Percentiles rank a stretch among this genome's conserved stretches.
Conservation (phyloP, 2,113 vertebrate genomes). For the Alligator sinensis region DNA sequence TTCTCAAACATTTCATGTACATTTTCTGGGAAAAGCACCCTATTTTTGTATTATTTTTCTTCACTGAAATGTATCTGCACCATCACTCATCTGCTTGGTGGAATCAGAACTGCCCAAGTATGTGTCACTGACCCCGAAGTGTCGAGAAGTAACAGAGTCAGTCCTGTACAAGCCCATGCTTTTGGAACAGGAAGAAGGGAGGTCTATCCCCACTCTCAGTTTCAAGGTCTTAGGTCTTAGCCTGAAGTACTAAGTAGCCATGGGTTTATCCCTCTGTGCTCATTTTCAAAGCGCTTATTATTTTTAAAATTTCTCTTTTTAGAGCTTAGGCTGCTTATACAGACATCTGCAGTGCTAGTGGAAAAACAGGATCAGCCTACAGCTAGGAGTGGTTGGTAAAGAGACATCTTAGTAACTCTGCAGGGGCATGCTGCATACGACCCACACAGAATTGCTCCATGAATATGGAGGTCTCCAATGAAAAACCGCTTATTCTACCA, state of each 20-base stretch:
- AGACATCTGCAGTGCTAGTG: neutral
- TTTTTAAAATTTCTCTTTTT: conserved; percentile 1
- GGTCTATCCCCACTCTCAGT: neutral
- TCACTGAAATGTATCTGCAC: neutral
- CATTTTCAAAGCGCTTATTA: neutral
- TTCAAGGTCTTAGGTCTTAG: neutral
- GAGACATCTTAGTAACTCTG: neutral
- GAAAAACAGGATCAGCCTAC: conserved; percentile 6
- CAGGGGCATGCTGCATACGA: neutral
- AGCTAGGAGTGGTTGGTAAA: neutral
- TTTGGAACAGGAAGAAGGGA: neutral
- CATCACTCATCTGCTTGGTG: neutral
- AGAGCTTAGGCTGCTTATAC: neutral
- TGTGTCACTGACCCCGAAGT: neutral
- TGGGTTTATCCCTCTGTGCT: neutral
- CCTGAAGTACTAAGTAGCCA: neutral
- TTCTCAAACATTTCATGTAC: neutral
- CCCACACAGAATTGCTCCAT: conserved; percentile 24
- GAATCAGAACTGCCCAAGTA: neutral
- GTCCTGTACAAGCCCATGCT: neutral
- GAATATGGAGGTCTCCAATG: neutral
- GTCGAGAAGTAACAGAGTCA: neutral
- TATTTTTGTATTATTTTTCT: neutral
- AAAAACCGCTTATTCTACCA: conserved; percentile 31
- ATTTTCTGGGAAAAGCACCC: neutral